phyloP scores from a whole-genome alignment of 2,797 vertebrate species.

The Macropodus opercularis region DNA sequence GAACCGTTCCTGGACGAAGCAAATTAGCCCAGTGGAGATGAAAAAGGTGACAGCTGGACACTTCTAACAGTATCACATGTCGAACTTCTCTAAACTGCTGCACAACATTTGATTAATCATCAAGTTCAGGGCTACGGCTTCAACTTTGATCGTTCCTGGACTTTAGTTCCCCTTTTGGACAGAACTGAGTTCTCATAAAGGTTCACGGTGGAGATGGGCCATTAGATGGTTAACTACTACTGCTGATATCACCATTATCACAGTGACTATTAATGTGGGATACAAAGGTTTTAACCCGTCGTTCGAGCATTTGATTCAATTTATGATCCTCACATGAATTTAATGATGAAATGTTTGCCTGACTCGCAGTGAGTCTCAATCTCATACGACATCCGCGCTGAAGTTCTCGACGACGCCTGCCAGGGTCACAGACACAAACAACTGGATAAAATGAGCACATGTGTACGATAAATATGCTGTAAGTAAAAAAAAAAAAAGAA shows the following conservation, averaged over 20 bases:
- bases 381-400: not conserved
- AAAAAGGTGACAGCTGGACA: too few species aligned
- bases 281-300: not conserved
- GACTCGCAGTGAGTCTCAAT: not conserved
- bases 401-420: constrained; percentile 10
- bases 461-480: constrained; percentile 32
- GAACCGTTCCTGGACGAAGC: too few species aligned
- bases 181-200: too few species aligned
- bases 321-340: not conserved
- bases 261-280: not conserved
- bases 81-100: too few species aligned
- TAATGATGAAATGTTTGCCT: not conserved
- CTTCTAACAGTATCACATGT: too few species aligned
- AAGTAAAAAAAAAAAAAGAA: constrained; percentile 19
- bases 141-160: too few species aligned
- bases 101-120: too few species aligned
- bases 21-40: too few species aligned
- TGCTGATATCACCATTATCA: not conserved
- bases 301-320: not conserved
- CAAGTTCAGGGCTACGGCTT: too few species aligned
- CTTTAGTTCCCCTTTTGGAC: too few species aligned
- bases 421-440: constrained; percentile 13
- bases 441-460: constrained; percentile 30
- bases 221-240: not conserved
- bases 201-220: too few species aligned